These are phyloP conservation scores for Gobionotothen gibberifrons DNA, from an alignment of 2,797 vertebrate species.

Conservation along the genomic window DNA sequence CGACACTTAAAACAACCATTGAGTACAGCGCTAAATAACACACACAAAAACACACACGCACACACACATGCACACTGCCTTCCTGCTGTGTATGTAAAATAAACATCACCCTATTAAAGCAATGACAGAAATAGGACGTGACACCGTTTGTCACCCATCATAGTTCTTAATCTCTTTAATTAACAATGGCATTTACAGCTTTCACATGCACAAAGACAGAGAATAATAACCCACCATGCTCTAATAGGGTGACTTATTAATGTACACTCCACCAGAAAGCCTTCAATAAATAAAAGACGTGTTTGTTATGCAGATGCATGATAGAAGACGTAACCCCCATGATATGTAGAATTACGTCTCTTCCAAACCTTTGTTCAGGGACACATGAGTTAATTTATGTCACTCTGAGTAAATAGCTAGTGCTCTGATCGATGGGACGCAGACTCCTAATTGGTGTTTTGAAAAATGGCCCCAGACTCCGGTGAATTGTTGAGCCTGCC, in stretches of 20 bases:
- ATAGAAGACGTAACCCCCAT: slow-evolving; percentile 2
- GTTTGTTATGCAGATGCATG: background rate
- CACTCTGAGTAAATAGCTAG: slow-evolving; percentile 40
- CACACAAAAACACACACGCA: background rate
- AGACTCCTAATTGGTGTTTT: slow-evolving; percentile 69
- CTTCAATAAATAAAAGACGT: slow-evolving; percentile 15
- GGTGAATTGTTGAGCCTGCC: slow-evolving; percentile 64
- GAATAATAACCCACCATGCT: background rate
- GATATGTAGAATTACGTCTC: background rate
- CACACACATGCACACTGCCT: background rate
- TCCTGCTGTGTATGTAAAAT: slow-evolving; percentile 41
- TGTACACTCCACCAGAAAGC: background rate
- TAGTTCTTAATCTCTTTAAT: slow-evolving; percentile 46
- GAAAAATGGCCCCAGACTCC: slow-evolving; percentile 72
- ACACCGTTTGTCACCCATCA: slow-evolving; percentile 16
- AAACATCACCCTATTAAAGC: slow-evolving; percentile 51
- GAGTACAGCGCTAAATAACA: background rate
- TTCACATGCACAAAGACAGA: slow-evolving; percentile 24
- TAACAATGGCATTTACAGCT: slow-evolving; percentile 33
- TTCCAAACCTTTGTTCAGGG: slow-evolving; percentile 34
- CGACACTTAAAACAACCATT: slow-evolving; percentile 28
- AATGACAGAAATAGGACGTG: slow-evolving; percentile 57
- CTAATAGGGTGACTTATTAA: background rate
- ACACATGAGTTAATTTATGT: slow-evolving; percentile 64
- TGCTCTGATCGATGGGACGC: slow-evolving; percentile 69